Percentiles rank a stretch among this genome's conserved stretches.
Evolutionary conservation across 2,113 vertebrate genomes (phyloP).

Genomic region (Colaptes auratus): DNA sequence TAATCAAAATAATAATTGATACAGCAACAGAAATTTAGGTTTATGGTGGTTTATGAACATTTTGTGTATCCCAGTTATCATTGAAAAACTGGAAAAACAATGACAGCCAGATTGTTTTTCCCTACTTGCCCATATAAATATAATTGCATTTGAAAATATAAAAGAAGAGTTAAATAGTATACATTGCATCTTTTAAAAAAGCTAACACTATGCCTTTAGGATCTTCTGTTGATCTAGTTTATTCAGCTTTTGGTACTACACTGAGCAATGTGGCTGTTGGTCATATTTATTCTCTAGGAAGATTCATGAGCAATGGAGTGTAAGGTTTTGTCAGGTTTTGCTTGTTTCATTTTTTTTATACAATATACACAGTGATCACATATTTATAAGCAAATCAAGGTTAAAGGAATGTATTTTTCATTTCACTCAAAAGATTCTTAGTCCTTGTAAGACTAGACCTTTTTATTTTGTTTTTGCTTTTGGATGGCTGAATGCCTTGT

Average conservation of each 20-base stretch:
- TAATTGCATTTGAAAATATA: not conserved
- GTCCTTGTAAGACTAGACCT: not conserved
- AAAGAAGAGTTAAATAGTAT: not conserved
- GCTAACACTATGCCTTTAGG: not conserved
- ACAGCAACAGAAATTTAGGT: not conserved
- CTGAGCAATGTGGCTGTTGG: not conserved
- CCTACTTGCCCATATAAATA: not conserved
- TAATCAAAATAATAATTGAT: not conserved
- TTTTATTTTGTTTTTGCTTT: not conserved
- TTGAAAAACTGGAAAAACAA: not conserved
- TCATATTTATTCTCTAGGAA: not conserved
- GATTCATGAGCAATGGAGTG: not conserved
- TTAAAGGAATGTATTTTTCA: not conserved
- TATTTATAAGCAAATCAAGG: not conserved
- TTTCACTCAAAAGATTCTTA: not conserved
- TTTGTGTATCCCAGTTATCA: not conserved
- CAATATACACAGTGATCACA: not conserved
- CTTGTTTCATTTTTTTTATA: constrained; percentile 26
- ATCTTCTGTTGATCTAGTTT: not conserved
- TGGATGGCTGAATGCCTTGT: not conserved
- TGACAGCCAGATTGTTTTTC: not conserved
- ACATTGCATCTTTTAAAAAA: not conserved
- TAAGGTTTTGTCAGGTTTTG: constrained; percentile 29
- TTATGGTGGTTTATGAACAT: not conserved
- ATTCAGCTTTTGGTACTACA: not conserved